Base-by-base conservation (phyloP, 2,888 invertebrate species). In the Alviniconcha strummeri region DNA sequence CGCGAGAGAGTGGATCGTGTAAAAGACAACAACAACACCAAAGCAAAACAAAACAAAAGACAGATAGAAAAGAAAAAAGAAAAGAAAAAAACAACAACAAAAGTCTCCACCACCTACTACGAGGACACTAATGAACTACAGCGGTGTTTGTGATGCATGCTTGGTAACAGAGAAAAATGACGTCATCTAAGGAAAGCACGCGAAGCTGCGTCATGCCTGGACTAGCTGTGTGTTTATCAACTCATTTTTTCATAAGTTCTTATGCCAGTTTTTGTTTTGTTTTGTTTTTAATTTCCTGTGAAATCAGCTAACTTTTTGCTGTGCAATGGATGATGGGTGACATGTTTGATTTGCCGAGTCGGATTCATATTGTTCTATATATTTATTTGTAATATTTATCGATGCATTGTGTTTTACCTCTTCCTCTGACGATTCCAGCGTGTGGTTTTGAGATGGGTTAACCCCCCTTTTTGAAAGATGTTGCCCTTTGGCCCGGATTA, bases 371-470 rank as follows among this genome's bases (percentile, higher is more conserved):
- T 78, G 78, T 11, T 78, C 64, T 60, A 64, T 52, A 64, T 77
- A 57, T 78, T 64, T 77, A 36, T 72, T 72, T 60, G 60, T n/a
- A 78, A 57, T 78, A 78, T 78, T 78, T 78, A 78, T 78, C 64
- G 19, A 78, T 64, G 60, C 78, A 78, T 78, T 64, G n/a, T 57
- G 71, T 71, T 17, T 17, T 71, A 71, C 71, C 71, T 71, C 71
- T 71, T 71, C 71, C 71, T 71, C 19, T 71, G 71, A 60, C 71
- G 71, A 71, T 71, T 71, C 71, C 71, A 71, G n/a, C 19, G 17
- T 71, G 71, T 71, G 71, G 71, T 71, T 71, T 71, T 71, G 71
- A 71, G 71, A 71, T 71, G 71, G 71, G 60, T 60, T 60, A 60
- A 60, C 60, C 4, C 60, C 19, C 71, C n/a, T 19, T 71, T 71